Evolutionary conservation across 1,140 invertebrate species (phyloP), one percentile per base, ranked within the genome.

Genomic region (Campoletis sonorensis): DNA sequence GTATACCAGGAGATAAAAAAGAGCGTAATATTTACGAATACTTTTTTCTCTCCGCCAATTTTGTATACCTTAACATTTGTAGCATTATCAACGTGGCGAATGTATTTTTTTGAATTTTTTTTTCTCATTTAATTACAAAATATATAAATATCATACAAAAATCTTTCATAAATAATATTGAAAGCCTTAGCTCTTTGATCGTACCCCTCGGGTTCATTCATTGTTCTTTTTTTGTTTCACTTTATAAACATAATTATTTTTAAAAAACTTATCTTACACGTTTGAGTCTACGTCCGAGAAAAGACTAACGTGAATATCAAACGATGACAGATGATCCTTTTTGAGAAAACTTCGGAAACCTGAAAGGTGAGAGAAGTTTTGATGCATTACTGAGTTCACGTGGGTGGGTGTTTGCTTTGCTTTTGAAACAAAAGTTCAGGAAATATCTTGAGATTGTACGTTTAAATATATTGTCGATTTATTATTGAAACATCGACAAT

Each of bases 271-370:
- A 45, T 45, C 40, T 45, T 45, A 67, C 21, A 67, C 61, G 26
- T 73, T 27, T 4, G 18, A 73, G 2, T 49, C 23, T 4, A 73
- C 71, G 37, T 40, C 71, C 54, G 54, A 21, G 21, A 73, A 40
- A 49, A 76, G 58, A 51, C 37, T 82, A 26, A 85, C 78, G 54
- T 85, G 84, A 75, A 71, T 70, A 23, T 88, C 86, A 68, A 89
- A 89, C 13, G 15, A 58, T 51, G 21, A 7, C 37, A 86, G 79
- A 33, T 91, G 88, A 18, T 88, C 77, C 78, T 88, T 88, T 79
- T 89, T 88, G 21, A 91, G 68, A 81, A 87, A 91, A 79, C 64
- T 85, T 73, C 85, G 84, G 78, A 88, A 91, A 40, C 88, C 89
- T 90, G 64, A 49, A 90, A 11, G 5, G 40, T 45, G 5, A 10